These are phyloP conservation scores for Poeciliopsis prolifica DNA, from an alignment of 2,113 vertebrate genomes.

Conservation along the genomic window DNA sequence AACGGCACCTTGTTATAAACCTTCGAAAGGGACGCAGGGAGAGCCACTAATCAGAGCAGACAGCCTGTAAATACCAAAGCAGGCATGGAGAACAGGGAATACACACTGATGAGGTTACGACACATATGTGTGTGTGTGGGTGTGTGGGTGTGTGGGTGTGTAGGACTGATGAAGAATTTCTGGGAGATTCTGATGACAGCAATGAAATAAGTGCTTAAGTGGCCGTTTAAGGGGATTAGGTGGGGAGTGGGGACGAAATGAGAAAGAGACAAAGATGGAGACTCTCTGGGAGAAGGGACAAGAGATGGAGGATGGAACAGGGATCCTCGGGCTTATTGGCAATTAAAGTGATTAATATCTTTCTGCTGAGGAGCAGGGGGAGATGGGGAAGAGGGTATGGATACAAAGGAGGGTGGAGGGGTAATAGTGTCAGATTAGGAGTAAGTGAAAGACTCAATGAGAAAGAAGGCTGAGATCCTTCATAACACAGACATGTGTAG, in stretches of 20 bases:
- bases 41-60: conserved; percentile 54
- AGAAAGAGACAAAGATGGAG: not conserved
- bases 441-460: conserved; percentile 57
- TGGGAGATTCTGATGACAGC: conserved; percentile 39
- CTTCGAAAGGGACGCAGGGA: conserved; percentile 34
- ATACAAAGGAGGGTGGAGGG: not conserved
- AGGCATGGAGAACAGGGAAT: conserved; percentile 11
- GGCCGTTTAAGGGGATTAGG: conserved; percentile 68
- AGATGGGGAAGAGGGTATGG: no score
- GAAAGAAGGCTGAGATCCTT: conserved; percentile 46
- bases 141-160: not conserved
- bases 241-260: not conserved
- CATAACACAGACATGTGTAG: conserved; percentile 2
- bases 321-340: conserved; percentile 53
- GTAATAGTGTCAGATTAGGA: conserved; percentile 73
- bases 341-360: conserved; percentile 77
- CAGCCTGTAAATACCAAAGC: conserved; percentile 48
- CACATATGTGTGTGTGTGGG: not conserved
- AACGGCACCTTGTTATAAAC: conserved; percentile 59
- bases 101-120: conserved; percentile 7
- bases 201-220: conserved; percentile 65
- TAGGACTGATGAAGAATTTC: conserved; percentile 19
- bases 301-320: conserved; percentile 25
- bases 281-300: conserved; percentile 4
- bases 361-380: conserved; percentile 25